Evolutionary conservation across 2,888 invertebrate genomes (phyloP).

Genomic region (Parnassius apollo): DNA sequence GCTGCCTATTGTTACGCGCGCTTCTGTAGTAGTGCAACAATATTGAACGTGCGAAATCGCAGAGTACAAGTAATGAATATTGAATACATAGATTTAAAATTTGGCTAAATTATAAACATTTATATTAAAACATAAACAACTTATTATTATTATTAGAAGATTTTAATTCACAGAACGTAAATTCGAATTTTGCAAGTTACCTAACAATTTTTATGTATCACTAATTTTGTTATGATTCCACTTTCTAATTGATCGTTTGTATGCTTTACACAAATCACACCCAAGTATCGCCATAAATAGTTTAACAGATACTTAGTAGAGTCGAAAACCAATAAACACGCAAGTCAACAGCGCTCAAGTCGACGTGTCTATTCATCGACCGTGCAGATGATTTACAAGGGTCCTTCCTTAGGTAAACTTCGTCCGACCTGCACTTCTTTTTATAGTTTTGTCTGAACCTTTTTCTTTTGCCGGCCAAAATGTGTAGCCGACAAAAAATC

Average conservation of each 20-base stretch:
- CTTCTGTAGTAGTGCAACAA: conserved; percentile 73
- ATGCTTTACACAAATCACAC: conserved; percentile 43
- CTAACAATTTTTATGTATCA: neutral
- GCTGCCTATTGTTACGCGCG: conserved; percentile 69
- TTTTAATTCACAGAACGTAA: too few relatives aligned
- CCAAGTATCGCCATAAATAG: conserved; percentile 64
- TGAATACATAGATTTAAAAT: conserved; percentile 3
- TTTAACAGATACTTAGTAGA: conserved; percentile 73
- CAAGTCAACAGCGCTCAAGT: conserved; percentile 74
- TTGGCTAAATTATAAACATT: neutral
- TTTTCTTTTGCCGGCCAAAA: conserved; percentile 74
- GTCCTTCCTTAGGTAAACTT: conserved; percentile 79
- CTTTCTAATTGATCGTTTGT: conserved; percentile 30
- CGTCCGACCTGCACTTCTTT: conserved; percentile 74
- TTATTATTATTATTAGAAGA: too few relatives aligned
- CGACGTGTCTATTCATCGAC: conserved; percentile 69
- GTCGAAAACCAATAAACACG: conserved; percentile 75
- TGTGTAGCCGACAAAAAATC: conserved; percentile 72
- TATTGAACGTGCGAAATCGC: conserved; percentile 46
- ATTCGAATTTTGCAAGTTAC: too few relatives aligned
- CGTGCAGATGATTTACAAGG: conserved; percentile 79
- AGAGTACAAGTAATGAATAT: conserved; percentile 30
- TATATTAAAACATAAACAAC: too few relatives aligned
- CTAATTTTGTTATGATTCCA: neutral
- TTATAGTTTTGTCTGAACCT: conserved; percentile 74